phyloP scores from a whole-genome alignment of 2,797 vertebrate species.

The Dryobates pubescens region DNA sequence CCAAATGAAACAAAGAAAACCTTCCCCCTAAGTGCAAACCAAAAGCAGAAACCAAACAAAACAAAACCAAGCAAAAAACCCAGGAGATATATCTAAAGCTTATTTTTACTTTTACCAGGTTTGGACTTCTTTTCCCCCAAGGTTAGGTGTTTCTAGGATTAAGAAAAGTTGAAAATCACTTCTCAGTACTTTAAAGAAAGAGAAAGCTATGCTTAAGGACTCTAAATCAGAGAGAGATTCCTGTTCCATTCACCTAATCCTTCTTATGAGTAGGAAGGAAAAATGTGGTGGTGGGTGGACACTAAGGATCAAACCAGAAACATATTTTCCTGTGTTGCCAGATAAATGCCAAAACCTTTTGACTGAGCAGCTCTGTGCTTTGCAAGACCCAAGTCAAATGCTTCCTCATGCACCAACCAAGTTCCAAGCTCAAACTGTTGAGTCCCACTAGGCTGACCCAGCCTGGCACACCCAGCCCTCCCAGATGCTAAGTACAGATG shows the following conservation, averaged over 20 bases:
- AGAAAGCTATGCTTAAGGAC: not conserved
- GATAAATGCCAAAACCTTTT: not conserved
- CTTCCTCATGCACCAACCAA: not conserved
- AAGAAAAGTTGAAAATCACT: conserved; percentile 8
- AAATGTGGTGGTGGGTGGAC: conserved; percentile 2
- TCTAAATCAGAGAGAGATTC: conserved; percentile 46
- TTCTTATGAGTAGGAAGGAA: not conserved
- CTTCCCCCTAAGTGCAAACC: not conserved
- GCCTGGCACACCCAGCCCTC: not conserved
- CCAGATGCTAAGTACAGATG: not conserved
- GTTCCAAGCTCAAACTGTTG: not conserved
- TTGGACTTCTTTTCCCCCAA: not conserved
- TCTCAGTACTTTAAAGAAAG: not conserved
- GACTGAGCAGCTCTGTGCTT: not conserved
- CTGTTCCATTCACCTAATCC: not conserved
- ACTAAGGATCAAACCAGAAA: conserved; percentile 16
- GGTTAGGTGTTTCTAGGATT: conserved; percentile 1
- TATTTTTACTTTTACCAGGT: not conserved
- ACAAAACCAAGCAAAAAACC: not conserved
- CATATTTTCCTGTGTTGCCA: not conserved
- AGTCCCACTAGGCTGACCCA: not conserved
- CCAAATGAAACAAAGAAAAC: not conserved
- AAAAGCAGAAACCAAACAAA: not conserved
- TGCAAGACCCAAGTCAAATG: not conserved
- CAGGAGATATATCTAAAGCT: not conserved